These are phyloP conservation scores for Alviniconcha strummeri DNA, from an alignment of 2,888 invertebrate genomes.

Conservation along the genomic window DNA sequence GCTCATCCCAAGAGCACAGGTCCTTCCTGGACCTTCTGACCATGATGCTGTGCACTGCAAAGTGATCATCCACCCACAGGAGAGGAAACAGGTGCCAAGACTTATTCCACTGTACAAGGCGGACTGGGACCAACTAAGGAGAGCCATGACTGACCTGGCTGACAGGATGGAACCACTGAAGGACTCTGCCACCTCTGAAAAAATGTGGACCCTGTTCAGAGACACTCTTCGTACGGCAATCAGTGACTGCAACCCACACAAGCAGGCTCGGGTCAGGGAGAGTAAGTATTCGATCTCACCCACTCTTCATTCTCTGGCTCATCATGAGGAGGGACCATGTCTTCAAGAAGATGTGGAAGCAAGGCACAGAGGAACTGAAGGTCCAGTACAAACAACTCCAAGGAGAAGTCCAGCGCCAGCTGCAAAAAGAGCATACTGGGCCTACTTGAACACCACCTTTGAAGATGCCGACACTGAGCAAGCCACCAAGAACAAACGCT, in stretches of 20 bases:
- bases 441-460: not conserved
- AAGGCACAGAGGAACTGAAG: conserved; percentile 12
- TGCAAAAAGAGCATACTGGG: not conserved
- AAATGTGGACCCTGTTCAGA: conserved; percentile 14
- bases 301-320: not conserved
- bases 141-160: conserved; percentile 6
- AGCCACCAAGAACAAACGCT: not conserved
- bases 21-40: not conserved
- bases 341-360: conserved; percentile 11
- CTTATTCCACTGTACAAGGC: not conserved
- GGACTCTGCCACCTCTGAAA: not conserved
- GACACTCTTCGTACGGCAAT: not conserved
- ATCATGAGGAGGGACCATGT: not conserved
- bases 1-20: not conserved
- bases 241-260: not conserved
- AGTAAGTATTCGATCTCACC: not conserved
- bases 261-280: conserved; percentile 5
- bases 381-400: not conserved
- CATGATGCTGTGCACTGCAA: not conserved
- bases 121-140: not conserved
- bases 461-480: not conserved
- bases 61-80: not conserved
- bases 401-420: not conserved
- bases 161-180: conserved; percentile 1
- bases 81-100: not conserved